Base-by-base conservation (phyloP, 2,888 invertebrate genomes). In the Chloroclystis v-ata region DNA sequence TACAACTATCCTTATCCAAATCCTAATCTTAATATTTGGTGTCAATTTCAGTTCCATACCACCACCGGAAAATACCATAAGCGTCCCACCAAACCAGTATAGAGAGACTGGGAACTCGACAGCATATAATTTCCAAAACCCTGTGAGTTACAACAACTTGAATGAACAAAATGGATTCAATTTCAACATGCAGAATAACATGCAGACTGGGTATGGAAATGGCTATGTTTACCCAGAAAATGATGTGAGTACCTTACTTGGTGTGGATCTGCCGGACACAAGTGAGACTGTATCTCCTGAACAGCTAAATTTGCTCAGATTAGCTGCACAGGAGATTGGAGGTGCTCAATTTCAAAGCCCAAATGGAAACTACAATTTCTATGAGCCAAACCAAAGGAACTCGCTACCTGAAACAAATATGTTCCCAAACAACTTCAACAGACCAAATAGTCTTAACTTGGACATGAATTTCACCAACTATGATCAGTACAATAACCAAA, bases 271-370 rank as follows among this genome's bases (percentile, higher is more conserved):
- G 2, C 55, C 69, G 0, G 83, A 82, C 9, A 49, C 72, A 0
- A 61, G 65, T 1, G 67, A 75, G 6, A 78, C 80, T 1, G 84
- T 84, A 0, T 77, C 84, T 0, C 83, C 82, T 1, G 88, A 85
- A 64, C 87, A 89, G 55, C 61, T 89, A 0, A 88, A 88, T 56
- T 59, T 89, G 33, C 69, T 89, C 46, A 74, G 87, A 59, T 64
- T 89, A 12, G 89, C 89, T n/a, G 86, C 89, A 2, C 88, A 88
- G 65, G 84, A 88, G 59, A 85, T 88, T 0, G 84, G 87, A 2
- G 86, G 86, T 1, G 86, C 87, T 1, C 87, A 87, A 52, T 86
- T 86, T 65, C 60, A 78, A 26, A 79, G 67, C 46, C 80, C 80
- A 0, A 82, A 86, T 49, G 78, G 80, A 28, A 83, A 82, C 60